Evolutionary conservation across 2,797 vertebrate genomes (phyloP).

Genomic region (Schizothorax lantsangensis): DNA sequence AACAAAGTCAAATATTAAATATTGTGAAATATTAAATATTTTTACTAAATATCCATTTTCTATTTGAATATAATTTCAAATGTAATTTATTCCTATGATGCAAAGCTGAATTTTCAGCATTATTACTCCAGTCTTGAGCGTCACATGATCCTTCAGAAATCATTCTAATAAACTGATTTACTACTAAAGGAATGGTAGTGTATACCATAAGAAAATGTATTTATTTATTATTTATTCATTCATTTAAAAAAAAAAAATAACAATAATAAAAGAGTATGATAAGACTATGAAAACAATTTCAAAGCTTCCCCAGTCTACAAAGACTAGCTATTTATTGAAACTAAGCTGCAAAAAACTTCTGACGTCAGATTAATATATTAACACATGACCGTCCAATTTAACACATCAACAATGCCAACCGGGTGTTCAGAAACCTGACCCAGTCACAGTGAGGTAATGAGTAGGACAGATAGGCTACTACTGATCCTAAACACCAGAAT

Average conservation of each 20-base stretch:
- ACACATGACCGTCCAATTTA: background rate
- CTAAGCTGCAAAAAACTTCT: background rate
- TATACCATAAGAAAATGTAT: background rate
- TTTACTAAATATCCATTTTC: background rate
- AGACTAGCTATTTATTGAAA: background rate
- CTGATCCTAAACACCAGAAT: background rate
- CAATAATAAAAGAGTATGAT: background rate
- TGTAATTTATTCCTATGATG: background rate
- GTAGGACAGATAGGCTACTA: background rate
- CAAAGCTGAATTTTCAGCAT: too few species aligned
- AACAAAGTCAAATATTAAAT: too few species aligned
- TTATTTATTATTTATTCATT: background rate
- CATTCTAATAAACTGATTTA: too few species aligned
- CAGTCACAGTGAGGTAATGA: background rate
- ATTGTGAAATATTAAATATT: too few species aligned
- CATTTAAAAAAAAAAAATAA: too few species aligned
- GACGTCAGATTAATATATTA: background rate
- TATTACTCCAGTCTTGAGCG: too few species aligned
- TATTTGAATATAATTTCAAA: background rate
- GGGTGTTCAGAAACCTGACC: background rate
- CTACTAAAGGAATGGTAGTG: background rate
- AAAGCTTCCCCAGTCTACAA: background rate
- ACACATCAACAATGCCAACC: background rate
- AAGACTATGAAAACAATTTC: background rate
- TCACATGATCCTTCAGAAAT: too few species aligned